These are phyloP conservation scores for Heliornis fulica DNA, from an alignment of 2,113 vertebrate genomes.

Conservation along the genomic window DNA sequence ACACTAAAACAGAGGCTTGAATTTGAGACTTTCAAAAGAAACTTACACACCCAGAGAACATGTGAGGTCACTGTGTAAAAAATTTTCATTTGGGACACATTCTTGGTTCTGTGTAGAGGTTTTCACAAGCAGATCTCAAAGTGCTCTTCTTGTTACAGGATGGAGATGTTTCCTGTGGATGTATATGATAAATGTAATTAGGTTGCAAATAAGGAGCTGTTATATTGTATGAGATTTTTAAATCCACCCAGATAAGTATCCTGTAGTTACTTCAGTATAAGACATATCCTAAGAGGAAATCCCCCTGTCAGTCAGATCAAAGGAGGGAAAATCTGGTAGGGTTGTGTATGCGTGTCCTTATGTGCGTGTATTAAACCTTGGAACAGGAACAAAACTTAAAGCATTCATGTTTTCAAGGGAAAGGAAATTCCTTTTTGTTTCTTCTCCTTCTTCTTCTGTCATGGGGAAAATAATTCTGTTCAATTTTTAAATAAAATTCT, in stretches of 20 bases:
- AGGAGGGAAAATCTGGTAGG: background rate
- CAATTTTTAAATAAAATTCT: background rate
- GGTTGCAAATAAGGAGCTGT: background rate
- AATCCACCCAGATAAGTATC: slow-evolving; percentile 25
- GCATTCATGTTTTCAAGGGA: background rate
- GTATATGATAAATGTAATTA: slow-evolving; percentile 47
- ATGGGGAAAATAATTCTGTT: background rate
- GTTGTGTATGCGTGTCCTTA: background rate
- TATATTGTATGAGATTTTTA: slow-evolving; percentile 32
- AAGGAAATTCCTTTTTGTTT: slow-evolving; percentile 42
- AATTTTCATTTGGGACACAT: background rate
- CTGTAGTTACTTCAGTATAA: background rate
- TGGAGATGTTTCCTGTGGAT: slow-evolving; percentile 43
- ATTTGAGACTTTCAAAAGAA: background rate
- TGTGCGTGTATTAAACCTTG: background rate
- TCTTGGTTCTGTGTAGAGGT: background rate
- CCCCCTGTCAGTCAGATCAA: slow-evolving; percentile 39
- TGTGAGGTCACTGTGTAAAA: background rate
- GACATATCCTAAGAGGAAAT: slow-evolving; percentile 55
- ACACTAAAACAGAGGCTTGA: background rate
- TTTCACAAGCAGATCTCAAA: background rate
- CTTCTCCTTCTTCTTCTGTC: background rate
- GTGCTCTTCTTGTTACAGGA: slow-evolving; percentile 40
- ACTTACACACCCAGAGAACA: background rate
- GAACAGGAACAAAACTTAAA: slow-evolving; percentile 35